Evolutionary conservation across 1,140 invertebrate genomes (phyloP), one percentile per base, ranked within the genome.

Genomic region (Bombus balteatus): DNA sequence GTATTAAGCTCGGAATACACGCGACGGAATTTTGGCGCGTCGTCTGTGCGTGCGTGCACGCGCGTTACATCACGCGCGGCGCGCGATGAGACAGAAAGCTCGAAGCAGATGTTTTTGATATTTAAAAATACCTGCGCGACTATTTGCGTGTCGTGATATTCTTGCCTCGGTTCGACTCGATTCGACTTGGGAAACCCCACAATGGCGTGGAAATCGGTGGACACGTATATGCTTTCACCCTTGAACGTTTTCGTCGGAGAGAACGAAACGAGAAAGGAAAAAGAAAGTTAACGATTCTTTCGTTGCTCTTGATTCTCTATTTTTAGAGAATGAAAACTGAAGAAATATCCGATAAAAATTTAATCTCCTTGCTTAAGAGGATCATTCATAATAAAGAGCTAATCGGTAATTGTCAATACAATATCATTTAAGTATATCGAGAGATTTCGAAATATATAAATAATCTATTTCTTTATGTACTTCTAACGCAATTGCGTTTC

Each of bases 141-240:
- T 92, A 92, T 91, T 91, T 88, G 72, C 83, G 86, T 85, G 83
- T 72, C 85, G 78, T 68, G 87, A 78, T 90, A 89, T 90, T 89
- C 82, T 83, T 75, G 88, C 83, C 73, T 87, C 87, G 81, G 25
- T 62, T 87, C 81, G 85, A 47, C 77, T 83, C 72, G 88, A 89
- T 74, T 87, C 83, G 87, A 72, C 68, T 81, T 47, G 91, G 91
- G 83, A 92, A 92, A 91, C 88, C 88, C 91, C 89, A 91, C 89
- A 91, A 39, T 43, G 88, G 89, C 90, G 90, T 87, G 66, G 88
- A 65, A 71, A 22, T 13, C 57, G 53, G 57, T 85, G 89, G 80
- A 68, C 25, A 22, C 78, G 32, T 34, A 37, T 28, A 34, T n/a
- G 80, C 41, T 77, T 83, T 83, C 80, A 80, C 39, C 66, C 80